Percentiles rank a stretch among this genome's conserved stretches.
Evolutionary conservation across 2,888 invertebrate genomes (phyloP).

Genomic region (Clistopyga incitator): DNA sequence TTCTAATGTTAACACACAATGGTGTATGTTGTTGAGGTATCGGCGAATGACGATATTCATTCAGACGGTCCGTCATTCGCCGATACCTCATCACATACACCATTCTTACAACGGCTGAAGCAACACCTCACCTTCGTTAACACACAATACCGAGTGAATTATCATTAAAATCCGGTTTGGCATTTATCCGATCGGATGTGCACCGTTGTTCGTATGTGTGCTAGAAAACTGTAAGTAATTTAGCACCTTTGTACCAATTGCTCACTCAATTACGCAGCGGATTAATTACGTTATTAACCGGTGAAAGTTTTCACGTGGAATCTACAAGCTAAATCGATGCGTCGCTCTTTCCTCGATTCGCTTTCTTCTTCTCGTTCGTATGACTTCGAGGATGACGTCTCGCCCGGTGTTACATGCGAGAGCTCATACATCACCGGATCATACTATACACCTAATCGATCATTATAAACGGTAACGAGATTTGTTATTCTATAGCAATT

Average conservation of each 20-base stretch:
- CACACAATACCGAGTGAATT: slow-evolving; percentile 41
- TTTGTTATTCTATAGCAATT: slow-evolving; percentile 29
- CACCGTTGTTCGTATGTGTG: slow-evolving; percentile 40
- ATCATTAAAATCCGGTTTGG: slow-evolving; percentile 42
- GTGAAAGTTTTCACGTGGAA: slow-evolving; percentile 53
- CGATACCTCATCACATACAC: too few species aligned
- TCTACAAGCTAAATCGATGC: slow-evolving; percentile 37
- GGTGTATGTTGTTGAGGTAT: too few species aligned
- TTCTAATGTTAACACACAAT: slow-evolving; percentile 9
- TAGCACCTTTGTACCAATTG: slow-evolving; percentile 50
- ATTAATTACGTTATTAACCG: slow-evolving; percentile 64
- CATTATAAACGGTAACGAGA: slow-evolving; percentile 49
- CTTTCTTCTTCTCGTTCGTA: slow-evolving; percentile 59
- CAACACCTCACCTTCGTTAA: background rate
- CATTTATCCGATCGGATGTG: slow-evolving; percentile 47
- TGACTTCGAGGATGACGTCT: slow-evolving; percentile 60
- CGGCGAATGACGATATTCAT: too few species aligned
- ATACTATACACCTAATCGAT: slow-evolving; percentile 7
- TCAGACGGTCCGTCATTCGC: too few species aligned
- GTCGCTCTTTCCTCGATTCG: slow-evolving; percentile 54
- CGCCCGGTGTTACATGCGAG: slow-evolving; percentile 27
- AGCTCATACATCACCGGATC: slow-evolving; percentile 14
- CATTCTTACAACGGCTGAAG: too few species aligned
- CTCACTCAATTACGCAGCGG: slow-evolving; percentile 49
- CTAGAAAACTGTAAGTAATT: slow-evolving; percentile 62